Base-by-base conservation (phyloP, 2,113 vertebrate species). In the Nyctibius bracteatus region DNA sequence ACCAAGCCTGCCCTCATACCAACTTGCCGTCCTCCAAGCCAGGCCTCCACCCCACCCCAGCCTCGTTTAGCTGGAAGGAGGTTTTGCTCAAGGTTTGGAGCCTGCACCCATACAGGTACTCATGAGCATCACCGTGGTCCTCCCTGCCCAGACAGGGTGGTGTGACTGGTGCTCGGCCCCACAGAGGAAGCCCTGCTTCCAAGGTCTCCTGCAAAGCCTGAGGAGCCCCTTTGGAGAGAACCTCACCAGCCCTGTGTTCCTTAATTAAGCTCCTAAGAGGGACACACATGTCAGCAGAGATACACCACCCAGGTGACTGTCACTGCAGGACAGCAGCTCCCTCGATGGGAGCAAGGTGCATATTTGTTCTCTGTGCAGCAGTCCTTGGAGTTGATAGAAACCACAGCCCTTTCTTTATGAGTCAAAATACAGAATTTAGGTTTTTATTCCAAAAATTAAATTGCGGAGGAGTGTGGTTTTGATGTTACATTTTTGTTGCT, bases 401-500 rank as follows among this genome's bases (percentile, higher is more conserved):
- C 35, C 21, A 14, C 33, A 30, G 24, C 18, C 16, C 8, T 21
- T 28, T 30, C n/a, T 85, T 43, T 28, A 21, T 1, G 14, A 59
- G 49, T 2, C 51, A 21, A 57, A 90, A 75, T 11, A 21, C 51
- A 79, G 8, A 18, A n/a, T 55, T 17, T 4, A 14, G 2, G 30
- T 68, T 77, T 81, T 77, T 35, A 65, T 47, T 35, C 37, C 33
- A 65, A 77, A 82, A 93, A 57, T 35, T 28, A 49, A 35, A 35
- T 9, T 0, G 0, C 3, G 5, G 68, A 46, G 51, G 41, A 5
- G 5, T 1, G 0, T 12, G 1, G 39, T 6, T 94, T 84, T 41
- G 33, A 46, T 37, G 15, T 61, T 20, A 28, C 8, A 0, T 17
- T 70, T 63, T 41, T 57, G 31, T 21, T 66, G 61, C 41, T 85